phyloP scores from a whole-genome alignment of 2,797 vertebrate genomes.

The Centroberyx gerrardi region DNA sequence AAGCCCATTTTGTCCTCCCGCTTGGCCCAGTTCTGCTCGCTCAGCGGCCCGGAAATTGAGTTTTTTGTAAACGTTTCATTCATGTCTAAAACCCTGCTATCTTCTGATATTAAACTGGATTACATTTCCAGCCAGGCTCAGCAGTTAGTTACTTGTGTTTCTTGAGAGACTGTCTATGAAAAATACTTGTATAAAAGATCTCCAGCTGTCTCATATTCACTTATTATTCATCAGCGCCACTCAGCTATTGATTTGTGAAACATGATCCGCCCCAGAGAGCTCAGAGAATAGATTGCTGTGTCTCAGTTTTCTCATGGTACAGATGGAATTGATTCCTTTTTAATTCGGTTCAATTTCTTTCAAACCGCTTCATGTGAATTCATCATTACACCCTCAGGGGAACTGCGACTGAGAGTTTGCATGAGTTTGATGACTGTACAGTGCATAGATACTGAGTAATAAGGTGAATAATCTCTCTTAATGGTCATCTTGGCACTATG shows the following conservation, averaged over 20 bases:
- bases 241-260: conserved; percentile 57
- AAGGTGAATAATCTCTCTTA: conserved; percentile 14
- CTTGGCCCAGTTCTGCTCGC: conserved; percentile 34
- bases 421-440: not conserved
- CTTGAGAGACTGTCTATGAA: conserved; percentile 20
- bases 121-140: conserved; percentile 21
- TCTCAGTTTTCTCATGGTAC: conserved; percentile 2
- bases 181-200: conserved; percentile 22
- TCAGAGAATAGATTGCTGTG: conserved; percentile 14
- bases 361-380: conserved; percentile 19
- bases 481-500: not conserved
- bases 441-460: not conserved
- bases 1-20: conserved; percentile 32
- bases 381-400: not conserved
- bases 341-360: conserved; percentile 18
- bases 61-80: conserved; percentile 46
- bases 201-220: conserved; percentile 46
- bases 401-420: not conserved
- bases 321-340: conserved; percentile 14
- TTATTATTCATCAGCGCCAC: conserved; percentile 24
- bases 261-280: conserved; percentile 21
- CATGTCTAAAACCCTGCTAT: conserved; percentile 19
- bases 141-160: conserved; percentile 19
- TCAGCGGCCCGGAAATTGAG: conserved; percentile 59
- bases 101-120: conserved; percentile 47